A percentile compares a stretch with the other conserved stretches of the same genome.
These are phyloP conservation scores for Capitulum mitella DNA, from an alignment of 2,888 invertebrate species.

Conservation along the genomic window DNA sequence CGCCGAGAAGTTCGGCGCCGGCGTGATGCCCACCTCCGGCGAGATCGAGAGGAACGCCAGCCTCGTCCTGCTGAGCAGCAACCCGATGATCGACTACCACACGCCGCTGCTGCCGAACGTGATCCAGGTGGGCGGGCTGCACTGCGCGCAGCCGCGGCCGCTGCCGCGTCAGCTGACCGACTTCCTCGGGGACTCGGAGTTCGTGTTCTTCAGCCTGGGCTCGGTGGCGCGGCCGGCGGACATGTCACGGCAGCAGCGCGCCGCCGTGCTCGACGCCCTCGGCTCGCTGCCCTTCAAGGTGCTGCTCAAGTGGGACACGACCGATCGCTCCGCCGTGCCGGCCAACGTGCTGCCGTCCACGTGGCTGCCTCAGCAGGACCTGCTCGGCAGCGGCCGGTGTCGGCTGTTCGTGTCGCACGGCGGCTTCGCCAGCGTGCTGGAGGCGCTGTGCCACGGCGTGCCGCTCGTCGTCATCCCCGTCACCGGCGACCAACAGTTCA, in stretches of 20 bases:
- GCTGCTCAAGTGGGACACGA: conserved; percentile 74
- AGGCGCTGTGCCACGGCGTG: not conserved
- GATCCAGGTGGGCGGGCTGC: not conserved
- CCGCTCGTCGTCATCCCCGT: not conserved
- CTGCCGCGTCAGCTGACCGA: not conserved
- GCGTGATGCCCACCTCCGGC: not conserved
- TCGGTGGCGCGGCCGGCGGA: not conserved
- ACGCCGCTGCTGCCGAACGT: not conserved
- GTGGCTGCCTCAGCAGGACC: not conserved
- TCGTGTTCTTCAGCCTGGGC: not conserved
- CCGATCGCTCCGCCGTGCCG: conserved; percentile 51
- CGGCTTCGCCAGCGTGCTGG: not conserved
- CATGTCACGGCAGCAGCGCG: not conserved
- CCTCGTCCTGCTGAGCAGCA: not conserved
- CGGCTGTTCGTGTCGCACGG: not conserved
- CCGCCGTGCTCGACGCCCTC: conserved; percentile 57
- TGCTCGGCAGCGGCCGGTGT: not conserved
- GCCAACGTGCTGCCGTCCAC: conserved; percentile 51
- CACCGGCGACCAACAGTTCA: not conserved
- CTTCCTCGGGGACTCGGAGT: not conserved
- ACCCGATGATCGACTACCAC: not conserved
- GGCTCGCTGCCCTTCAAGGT: conserved; percentile 68
- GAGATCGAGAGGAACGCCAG: not conserved
- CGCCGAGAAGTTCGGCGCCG: not conserved
- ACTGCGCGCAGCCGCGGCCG: not conserved